Evolutionary conservation across 2,888 invertebrate species (phyloP), one percentile per base, ranked within the genome.

Genomic region (Drosophila mulleri): DNA sequence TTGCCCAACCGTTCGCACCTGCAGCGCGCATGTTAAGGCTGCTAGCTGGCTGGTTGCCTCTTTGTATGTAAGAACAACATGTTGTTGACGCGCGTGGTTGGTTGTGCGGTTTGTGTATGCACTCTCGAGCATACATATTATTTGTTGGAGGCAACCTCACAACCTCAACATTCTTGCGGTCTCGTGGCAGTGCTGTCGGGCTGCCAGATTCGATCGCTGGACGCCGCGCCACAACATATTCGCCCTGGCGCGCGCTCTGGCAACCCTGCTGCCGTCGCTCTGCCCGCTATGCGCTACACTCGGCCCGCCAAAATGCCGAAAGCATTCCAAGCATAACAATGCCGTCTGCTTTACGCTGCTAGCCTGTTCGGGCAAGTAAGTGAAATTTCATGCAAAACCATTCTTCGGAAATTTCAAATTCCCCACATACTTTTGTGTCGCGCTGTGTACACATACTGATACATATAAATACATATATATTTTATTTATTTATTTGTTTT

Each of bases 301-400:
- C 63, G 37, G 59, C 12, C 18, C 37, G 9, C 26, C 54, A 16
- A 45, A 64, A 75, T 63, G 67, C 82, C 74, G 16, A 69, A 54
- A 67, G 76, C 89, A 88, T 88, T 88, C 88, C 88, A 83, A 82
- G 75, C 90, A 86, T 81, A 87, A 82, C 87, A 75, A 73, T 76
- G 69, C 56, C 76, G 81, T 87, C 88, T 80, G 84, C 77, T 82
- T 77, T 64, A 56, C 82, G 81, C 88, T 91, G 92, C 42, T 85
- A 71, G 79, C 91, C 91, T 91, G 90, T 82, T 91, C 87, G 76
- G 82, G 82, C 82, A 82, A 83, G 82, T 80, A 85, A 88, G 82
- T 88, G 91, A 89, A 91, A 91, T 91, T 91, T 90, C 91, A 91
- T 90, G 89, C 90, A 90, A 84, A 82, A 88, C 88, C 83, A 90